These are phyloP conservation scores for Cydia splendana DNA, from an alignment of 1,140 invertebrate species.

Conservation along the genomic window DNA sequence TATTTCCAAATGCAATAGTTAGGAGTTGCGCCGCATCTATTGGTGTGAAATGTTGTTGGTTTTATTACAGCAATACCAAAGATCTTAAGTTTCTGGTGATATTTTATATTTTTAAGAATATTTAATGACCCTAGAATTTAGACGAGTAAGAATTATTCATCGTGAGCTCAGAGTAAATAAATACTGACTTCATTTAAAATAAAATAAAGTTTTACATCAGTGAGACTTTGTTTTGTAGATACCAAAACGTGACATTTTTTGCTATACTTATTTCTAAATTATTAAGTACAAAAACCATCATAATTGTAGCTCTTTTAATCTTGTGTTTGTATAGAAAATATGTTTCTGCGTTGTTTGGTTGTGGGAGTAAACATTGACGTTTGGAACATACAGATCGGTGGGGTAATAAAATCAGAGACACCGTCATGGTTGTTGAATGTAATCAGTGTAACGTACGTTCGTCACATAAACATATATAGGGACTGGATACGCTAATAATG, in stretches of 20 bases:
- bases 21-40: constrained; percentile 14
- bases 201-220: not conserved
- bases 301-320: not conserved
- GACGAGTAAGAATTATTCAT: not conserved
- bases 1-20: constrained; percentile 11
- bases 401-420: constrained; percentile 47
- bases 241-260: not conserved
- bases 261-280: not conserved
- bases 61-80: not conserved
- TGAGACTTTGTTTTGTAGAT: not conserved
- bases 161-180: not conserved
- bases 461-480: not conserved
- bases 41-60: not conserved
- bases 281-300: not conserved
- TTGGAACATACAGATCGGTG: constrained; percentile 39
- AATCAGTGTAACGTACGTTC: constrained; percentile 35
- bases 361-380: constrained; percentile 37
- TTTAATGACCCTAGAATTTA: not conserved
- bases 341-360: not conserved
- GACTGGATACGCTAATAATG: constrained; percentile 1
- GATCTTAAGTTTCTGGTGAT: not conserved
- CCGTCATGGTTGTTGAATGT: constrained; percentile 36
- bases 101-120: not conserved
- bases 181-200: constrained; percentile 16
- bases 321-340: constrained; percentile 30